These are phyloP conservation scores for Drosophila murphyi DNA, from an alignment of 1,140 invertebrate genomes.

Conservation along the genomic window DNA sequence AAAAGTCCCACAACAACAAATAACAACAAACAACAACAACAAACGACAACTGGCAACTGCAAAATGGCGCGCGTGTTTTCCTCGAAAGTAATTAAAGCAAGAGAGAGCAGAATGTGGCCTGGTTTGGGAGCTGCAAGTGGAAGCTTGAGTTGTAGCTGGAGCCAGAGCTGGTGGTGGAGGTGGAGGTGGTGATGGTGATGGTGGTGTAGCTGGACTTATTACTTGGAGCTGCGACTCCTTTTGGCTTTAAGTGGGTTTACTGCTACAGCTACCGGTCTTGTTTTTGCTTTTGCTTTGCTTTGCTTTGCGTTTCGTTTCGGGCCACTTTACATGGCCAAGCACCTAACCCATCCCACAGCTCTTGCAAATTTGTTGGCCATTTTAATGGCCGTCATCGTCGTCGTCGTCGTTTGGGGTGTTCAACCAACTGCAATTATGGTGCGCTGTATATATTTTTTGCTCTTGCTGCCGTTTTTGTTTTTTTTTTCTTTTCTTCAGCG, in stretches of 20 bases:
- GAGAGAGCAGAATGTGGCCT: constrained; percentile 31
- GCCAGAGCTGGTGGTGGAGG: no score
- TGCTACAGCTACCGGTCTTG: constrained; percentile 68
- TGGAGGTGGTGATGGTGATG: no score
- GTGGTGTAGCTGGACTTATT: constrained; percentile 25
- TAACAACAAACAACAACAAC: constrained; percentile 4
- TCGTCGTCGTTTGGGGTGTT: constrained; percentile 57
- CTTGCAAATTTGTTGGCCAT: constrained; percentile 73
- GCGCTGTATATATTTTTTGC: constrained; percentile 43
- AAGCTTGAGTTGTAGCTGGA: background rate
- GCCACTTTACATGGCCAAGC: constrained; percentile 65
- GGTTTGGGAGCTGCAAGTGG: constrained; percentile 9
- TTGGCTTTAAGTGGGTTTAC: constrained; percentile 59
- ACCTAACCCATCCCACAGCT: constrained; percentile 25
- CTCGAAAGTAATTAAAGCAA: constrained; percentile 73
- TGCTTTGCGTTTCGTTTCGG: constrained; percentile 19
- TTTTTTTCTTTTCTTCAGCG: constrained; percentile 61
- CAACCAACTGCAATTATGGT: constrained; percentile 78
- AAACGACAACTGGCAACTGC: background rate
- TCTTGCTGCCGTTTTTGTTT: constrained; percentile 29
- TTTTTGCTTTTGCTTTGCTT: constrained; percentile 49
- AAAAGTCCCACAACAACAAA: constrained; percentile 16
- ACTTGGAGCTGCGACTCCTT: constrained; percentile 19
- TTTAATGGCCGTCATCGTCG: constrained; percentile 67
- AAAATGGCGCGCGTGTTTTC: constrained; percentile 76